phyloP scores from a whole-genome alignment of 2,888 invertebrate species.

The Drosophila mayaguana region DNA sequence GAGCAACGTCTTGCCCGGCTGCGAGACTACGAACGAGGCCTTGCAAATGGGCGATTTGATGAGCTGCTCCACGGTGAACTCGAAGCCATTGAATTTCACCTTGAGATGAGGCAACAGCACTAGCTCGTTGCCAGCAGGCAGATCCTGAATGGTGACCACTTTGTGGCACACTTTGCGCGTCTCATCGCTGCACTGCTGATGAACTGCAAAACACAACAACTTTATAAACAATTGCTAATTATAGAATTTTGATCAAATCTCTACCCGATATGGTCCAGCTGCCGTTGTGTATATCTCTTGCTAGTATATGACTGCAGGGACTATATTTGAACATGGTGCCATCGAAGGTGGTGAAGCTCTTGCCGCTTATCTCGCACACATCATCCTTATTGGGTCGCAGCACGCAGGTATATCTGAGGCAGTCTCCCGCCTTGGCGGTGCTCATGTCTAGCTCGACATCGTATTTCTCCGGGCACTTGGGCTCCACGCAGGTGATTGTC shows the following conservation, averaged over 20 bases:
- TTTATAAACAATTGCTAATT: constrained; percentile 70
- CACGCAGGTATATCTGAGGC: constrained; percentile 88
- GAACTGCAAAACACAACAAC: constrained; percentile 87
- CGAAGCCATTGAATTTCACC: constrained; percentile 89
- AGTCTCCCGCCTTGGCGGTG: constrained; percentile 83
- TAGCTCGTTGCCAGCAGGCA: constrained; percentile 86
- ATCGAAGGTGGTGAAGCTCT: constrained; percentile 92
- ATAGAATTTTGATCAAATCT: neutral
- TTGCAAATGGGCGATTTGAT: constrained; percentile 83
- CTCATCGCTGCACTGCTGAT: constrained; percentile 81
- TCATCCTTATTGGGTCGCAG: constrained; percentile 88
- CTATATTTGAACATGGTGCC: constrained; percentile 92
- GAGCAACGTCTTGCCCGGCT: constrained; percentile 89
- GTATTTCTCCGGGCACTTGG: constrained; percentile 88
- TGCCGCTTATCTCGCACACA: constrained; percentile 88
- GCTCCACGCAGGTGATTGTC: constrained; percentile 72
- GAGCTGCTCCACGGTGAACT: constrained; percentile 84
- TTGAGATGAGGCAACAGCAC: constrained; percentile 87
- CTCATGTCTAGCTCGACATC: constrained; percentile 86
- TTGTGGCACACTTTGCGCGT: constrained; percentile 87
- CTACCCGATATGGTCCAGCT: constrained; percentile 90
- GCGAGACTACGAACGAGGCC: constrained; percentile 88
- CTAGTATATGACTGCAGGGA: constrained; percentile 92
- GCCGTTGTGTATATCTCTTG: constrained; percentile 88
- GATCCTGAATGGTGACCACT: constrained; percentile 88